These are phyloP conservation scores for Nematolebias whitei DNA, from an alignment of 2,113 vertebrate species.

Conservation along the genomic window DNA sequence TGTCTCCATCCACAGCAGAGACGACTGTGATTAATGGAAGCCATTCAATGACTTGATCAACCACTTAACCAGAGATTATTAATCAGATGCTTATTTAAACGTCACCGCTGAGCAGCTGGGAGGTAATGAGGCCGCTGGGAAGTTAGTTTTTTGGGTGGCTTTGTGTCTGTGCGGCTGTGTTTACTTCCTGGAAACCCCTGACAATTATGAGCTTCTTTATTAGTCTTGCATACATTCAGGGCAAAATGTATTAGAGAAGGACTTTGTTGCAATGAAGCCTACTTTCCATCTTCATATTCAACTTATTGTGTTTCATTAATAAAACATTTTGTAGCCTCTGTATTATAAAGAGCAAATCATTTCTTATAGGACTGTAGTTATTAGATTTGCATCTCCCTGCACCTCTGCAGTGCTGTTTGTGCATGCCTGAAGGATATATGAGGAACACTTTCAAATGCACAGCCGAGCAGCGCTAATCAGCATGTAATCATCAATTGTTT, in stretches of 20 bases:
- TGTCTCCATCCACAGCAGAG: constrained; percentile 43
- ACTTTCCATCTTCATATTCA: constrained; percentile 43
- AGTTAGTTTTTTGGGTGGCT: constrained; percentile 39
- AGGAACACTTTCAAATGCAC: constrained; percentile 23
- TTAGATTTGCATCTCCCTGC: constrained; percentile 45
- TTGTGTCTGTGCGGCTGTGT: constrained; percentile 20
- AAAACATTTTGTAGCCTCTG: constrained; percentile 46
- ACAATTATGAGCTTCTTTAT: constrained; percentile 37
- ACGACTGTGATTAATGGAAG: constrained; percentile 74
- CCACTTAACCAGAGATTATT: constrained; percentile 77
- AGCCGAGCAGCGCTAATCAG: constrained; percentile 35
- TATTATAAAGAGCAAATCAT: constrained; percentile 37
- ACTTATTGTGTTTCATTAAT: constrained; percentile 54
- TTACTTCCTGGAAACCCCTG: constrained; percentile 27
- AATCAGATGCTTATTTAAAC: constrained; percentile 81
- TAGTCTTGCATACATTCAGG: constrained; percentile 25
- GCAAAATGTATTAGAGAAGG: constrained; percentile 16
- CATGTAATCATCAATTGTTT: constrained; percentile 32
- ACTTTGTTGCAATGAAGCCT: constrained; percentile 24
- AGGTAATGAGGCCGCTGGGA: constrained; percentile 70
- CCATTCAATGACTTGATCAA: constrained; percentile 80
- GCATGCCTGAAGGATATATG: constrained; percentile 1
- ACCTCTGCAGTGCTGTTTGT: constrained; percentile 23
- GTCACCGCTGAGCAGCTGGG: constrained; percentile 59
- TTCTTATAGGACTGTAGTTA: constrained; percentile 43